Evolutionary conservation across 2,888 invertebrate species (phyloP).

Genomic region (Apamea epomidion): DNA sequence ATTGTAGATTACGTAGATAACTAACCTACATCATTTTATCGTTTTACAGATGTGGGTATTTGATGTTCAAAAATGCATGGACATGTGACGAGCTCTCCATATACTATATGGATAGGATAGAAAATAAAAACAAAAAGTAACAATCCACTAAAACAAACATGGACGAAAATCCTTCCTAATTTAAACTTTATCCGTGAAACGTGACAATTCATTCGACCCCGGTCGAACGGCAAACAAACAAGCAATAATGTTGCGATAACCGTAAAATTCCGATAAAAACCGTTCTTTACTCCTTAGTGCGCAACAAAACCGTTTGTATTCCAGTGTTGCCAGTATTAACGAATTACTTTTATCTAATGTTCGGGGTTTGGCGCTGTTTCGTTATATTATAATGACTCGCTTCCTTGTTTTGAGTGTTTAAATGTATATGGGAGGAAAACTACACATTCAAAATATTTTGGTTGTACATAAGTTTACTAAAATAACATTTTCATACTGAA

Average conservation of each 20-base stretch:
- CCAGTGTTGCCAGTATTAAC: conserved; percentile 45
- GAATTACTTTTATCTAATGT: conserved; percentile 36
- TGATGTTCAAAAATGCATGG: not conserved
- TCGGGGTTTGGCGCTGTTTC: conserved; percentile 9
- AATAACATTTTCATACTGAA: not conserved
- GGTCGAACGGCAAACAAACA: conserved; percentile 56
- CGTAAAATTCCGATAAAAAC: conserved; percentile 66
- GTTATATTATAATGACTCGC: not conserved
- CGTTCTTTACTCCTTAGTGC: conserved; percentile 62
- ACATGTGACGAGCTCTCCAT: not conserved
- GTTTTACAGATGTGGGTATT: not conserved
- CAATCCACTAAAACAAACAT: conserved; percentile 35
- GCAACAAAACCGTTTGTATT: conserved; percentile 62
- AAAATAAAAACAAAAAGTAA: conserved; percentile 6
- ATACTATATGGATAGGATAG: not conserved
- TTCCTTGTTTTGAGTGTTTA: conserved; percentile 5
- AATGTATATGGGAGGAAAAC: too few species aligned
- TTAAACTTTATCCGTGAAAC: conserved; percentile 52
- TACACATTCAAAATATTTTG: not conserved
- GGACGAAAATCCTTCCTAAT: conserved; percentile 37
- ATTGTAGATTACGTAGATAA: not conserved
- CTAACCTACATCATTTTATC: not conserved
- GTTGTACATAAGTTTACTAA: not conserved
- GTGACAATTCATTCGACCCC: conserved; percentile 51
- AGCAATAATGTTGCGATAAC: conserved; percentile 58